Conservation (phyloP, 2,797 vertebrate genomes). For the Anguilla obscura region DNA sequence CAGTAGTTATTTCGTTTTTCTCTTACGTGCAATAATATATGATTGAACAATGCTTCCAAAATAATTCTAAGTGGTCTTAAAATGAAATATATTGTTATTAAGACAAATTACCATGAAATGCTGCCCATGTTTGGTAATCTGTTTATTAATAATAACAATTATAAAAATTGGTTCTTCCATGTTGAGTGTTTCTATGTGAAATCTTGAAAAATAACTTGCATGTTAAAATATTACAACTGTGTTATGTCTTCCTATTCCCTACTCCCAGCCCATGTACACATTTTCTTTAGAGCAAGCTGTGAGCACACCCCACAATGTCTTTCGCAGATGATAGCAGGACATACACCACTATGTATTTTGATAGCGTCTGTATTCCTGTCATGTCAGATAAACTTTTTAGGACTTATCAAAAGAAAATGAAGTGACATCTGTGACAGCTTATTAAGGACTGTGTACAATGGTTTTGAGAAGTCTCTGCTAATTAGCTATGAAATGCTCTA, state of each 20-base stretch:
- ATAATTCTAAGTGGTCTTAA: slow-evolving; percentile 64
- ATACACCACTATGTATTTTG: slow-evolving; percentile 20
- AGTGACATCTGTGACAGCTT: slow-evolving; percentile 1
- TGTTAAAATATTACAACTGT: slow-evolving; percentile 38
- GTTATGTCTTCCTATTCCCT: slow-evolving; percentile 45
- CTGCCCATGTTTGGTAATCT: slow-evolving; percentile 47
- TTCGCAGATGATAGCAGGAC: neutral
- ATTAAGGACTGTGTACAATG: neutral
- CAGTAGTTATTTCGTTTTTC: slow-evolving; percentile 47
- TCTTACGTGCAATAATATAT: slow-evolving; percentile 62
- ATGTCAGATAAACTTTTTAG: slow-evolving; percentile 25
- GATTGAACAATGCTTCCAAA: slow-evolving; percentile 64
- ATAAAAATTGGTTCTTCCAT: slow-evolving; percentile 59
- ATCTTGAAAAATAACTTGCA: slow-evolving; percentile 26
- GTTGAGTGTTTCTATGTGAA: slow-evolving; percentile 52
- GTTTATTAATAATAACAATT: slow-evolving; percentile 35
- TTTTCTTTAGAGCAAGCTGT: slow-evolving; percentile 38
- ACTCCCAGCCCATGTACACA: slow-evolving; percentile 43
- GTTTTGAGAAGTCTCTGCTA: neutral
- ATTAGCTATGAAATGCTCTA: slow-evolving; percentile 4
- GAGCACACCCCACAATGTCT: slow-evolving; percentile 22
- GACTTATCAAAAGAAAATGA: slow-evolving; percentile 14
- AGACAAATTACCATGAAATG: slow-evolving; percentile 42
- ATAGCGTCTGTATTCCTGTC: slow-evolving; percentile 15
- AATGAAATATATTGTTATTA: slow-evolving; percentile 44